These are phyloP conservation scores for Dasyprocta punctata DNA, from an alignment of 2,113 vertebrate genomes.

Conservation along the genomic window DNA sequence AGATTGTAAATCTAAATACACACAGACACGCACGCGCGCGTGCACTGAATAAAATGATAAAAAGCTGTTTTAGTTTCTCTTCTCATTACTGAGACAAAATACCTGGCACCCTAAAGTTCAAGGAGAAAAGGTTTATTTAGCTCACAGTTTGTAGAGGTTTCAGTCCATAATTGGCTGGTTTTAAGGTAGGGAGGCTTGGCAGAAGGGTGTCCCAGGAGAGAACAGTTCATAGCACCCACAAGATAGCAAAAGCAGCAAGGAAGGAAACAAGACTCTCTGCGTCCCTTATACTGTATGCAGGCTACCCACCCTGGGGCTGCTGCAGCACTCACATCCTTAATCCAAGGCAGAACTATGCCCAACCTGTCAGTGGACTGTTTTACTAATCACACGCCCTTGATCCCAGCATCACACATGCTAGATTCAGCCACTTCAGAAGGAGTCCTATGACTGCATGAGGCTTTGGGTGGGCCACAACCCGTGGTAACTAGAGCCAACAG, in stretches of 20 bases:
- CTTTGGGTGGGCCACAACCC: background rate
- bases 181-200: background rate
- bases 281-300: background rate
- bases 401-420: background rate
- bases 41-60: conserved; percentile 68
- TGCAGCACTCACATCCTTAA: background rate
- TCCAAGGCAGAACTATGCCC: background rate
- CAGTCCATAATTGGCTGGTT: background rate
- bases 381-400: background rate
- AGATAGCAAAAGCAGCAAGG: background rate
- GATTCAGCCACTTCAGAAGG: background rate
- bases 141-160: background rate
- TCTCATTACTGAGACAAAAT: background rate
- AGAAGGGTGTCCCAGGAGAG: background rate
- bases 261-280: background rate
- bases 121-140: background rate
- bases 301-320: background rate
- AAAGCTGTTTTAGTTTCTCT: background rate
- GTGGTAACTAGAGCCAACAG: conserved; percentile 70
- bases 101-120: background rate
- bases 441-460: background rate
- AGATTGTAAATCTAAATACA: conserved; percentile 75
- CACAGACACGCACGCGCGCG: background rate
- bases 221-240: background rate
- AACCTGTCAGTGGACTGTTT: background rate